Evolutionary conservation across 2,113 vertebrate species (phyloP).

Genomic region (Bambusicola thoracicus): DNA sequence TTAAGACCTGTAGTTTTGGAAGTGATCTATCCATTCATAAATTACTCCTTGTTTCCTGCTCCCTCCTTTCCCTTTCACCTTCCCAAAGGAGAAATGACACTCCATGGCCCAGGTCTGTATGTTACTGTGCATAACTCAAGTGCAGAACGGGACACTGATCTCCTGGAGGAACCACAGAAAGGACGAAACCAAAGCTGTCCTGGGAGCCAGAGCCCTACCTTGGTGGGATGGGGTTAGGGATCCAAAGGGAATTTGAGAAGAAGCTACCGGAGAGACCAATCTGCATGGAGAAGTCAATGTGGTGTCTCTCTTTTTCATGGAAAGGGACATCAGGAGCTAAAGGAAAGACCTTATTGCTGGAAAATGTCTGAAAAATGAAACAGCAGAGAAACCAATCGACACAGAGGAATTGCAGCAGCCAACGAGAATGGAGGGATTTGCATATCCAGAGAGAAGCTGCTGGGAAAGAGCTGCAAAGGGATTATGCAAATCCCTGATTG

Average conservation of each 20-base stretch:
- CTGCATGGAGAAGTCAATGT: background rate
- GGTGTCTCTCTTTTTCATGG: background rate
- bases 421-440: constrained; percentile 56
- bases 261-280: background rate
- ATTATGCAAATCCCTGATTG: constrained; percentile 72
- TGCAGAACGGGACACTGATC: fast-evolving
- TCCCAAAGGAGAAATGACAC: background rate
- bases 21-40: background rate
- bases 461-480: constrained; percentile 54
- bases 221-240: background rate
- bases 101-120: background rate
- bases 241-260: background rate
- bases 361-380: background rate
- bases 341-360: background rate
- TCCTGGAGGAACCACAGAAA: background rate
- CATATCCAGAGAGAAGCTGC: constrained; percentile 50
- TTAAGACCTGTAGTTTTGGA: background rate
- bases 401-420: constrained; percentile 40
- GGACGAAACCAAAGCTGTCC: background rate
- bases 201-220: background rate
- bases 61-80: background rate
- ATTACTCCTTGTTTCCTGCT: background rate
- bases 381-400: background rate
- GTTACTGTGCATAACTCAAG: background rate
- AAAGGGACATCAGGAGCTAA: background rate